Base-by-base conservation (phyloP, 2,113 vertebrate species). In the Nymphicus hollandicus region DNA sequence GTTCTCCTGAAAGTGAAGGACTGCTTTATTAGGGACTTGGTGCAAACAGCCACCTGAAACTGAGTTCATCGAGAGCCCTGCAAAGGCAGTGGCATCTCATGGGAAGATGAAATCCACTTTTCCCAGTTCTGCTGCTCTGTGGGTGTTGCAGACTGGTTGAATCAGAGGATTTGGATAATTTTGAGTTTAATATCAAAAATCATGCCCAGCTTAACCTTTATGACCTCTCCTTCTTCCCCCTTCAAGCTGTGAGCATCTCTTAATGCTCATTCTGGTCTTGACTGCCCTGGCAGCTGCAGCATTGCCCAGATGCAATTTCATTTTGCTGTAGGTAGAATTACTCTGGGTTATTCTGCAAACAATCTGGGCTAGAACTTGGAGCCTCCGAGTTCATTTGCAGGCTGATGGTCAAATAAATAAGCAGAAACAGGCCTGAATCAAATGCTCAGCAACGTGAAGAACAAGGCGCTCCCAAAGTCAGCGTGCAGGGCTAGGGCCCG, bases 381-480 rank as follows among this genome's bases (percentile, higher is more conserved):
- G 53, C 47, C 47, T 80, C 49, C 19, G 3, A n/a, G 53, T 53
- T 52, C 52, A 17, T 82, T 83, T 88, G 37, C 58, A 80, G 81
- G 85, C 72, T 81, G 76, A 24, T 83, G 86, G 76, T 91, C 83
- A 89, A 77, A 84, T 70, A 95, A 91, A 95, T 81, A 91, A 91
- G 74, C 39, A 97, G 91, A 86, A 95, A 58, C 41, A 74, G 76
- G 64, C 86, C 86, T 61, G 63, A 76, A 79, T 28, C 78, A 76
- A 91, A 29, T 17, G 19, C 31, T 61, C 78, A 63, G 71, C 74
- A 89, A 68, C 1, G 7, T 37, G 91, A 92, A 78, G 92, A 89
- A 74, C 81, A 63, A 60, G 74, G n/a, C 0, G 28, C 93, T 95
- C 81, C 81, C 49, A 9, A 25, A 88, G 66, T n/a, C 84, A 68